Conservation (phyloP, 2,888 invertebrate species). For the Kryphioiulus occultus region DNA sequence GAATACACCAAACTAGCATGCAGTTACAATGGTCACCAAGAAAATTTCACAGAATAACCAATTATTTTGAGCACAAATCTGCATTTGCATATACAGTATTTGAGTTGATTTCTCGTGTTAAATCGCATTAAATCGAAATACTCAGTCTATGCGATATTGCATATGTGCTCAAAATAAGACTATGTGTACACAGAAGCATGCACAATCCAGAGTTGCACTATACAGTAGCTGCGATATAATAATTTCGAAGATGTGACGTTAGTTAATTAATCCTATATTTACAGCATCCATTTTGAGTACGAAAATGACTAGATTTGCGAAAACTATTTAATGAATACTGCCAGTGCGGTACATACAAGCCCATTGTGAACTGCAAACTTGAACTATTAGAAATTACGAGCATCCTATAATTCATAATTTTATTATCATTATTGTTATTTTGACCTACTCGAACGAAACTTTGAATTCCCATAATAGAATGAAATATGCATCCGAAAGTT, state of each 20-base stretch:
- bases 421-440: no score
- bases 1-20: background rate
- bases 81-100: background rate
- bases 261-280: background rate
- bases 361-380: conserved; percentile 4
- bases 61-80: conserved; percentile 19
- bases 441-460: no score
- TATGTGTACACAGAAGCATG: background rate
- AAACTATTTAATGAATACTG: background rate
- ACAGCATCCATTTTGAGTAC: background rate
- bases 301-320: background rate
- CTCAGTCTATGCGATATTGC: background rate
- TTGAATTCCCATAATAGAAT: no score
- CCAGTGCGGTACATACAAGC: background rate
- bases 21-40: background rate
- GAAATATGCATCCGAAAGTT: no score
- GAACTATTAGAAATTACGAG: background rate
- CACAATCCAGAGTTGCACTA: background rate
- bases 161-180: conserved; percentile 28
- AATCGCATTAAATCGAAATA: background rate
- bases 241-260: background rate
- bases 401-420: background rate
- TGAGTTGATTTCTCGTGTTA: background rate
- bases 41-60: conserved; percentile 16
- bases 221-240: background rate